Evolutionary conservation across 2,888 invertebrate species (phyloP), one percentile per base, ranked within the genome.

Genomic region (Prosapia bicincta): DNA sequence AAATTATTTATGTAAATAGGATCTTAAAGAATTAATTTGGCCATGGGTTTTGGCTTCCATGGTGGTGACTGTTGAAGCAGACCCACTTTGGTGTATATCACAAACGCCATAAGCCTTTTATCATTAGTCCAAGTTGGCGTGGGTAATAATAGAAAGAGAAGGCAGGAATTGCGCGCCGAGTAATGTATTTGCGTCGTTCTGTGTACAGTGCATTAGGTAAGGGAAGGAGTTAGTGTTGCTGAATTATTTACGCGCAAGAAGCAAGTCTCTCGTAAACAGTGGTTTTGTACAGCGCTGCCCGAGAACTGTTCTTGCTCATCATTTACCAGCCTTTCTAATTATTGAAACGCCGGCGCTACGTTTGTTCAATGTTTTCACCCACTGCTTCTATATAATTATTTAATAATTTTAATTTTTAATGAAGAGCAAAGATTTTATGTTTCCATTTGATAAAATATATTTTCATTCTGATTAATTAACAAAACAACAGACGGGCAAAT

Each of bases 221-320:
- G 30, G 30, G 30, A 30, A 13, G 13, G 38, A 10, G 20, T n/a
- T 3, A 20, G 54, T 54, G 54, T 54, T 54, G 54, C 20, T 54
- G 54, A 54, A 54, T 54, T 54, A 54, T 54, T 54, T 54, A 54
- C 54, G 15, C 38, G 20, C 13, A 54, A 54, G 54, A 54, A 54
- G 54, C 54, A n/a, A 54, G 54, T n/a, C n/a, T 54, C 54, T 54
- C 54, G 54, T 54, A 54, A 54, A 54, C 54, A 54, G 54, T 54
- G 54, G 54, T 54, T 54, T 54, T 54, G 54, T 54, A 54, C 54
- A 54, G 20, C 54, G 20, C 20, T 54, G 54, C 54, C 20, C 20
- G 13, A 54, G 54, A 54, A 54, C 1, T 20, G 54, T 54, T n/a
- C n/a, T n/a, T 54, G 54, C 20, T 54, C 54, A 54, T 54, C 54